These are phyloP conservation scores for Podarcis lilfordi DNA, from an alignment of 2,797 vertebrate genomes.

Conservation along the genomic window DNA sequence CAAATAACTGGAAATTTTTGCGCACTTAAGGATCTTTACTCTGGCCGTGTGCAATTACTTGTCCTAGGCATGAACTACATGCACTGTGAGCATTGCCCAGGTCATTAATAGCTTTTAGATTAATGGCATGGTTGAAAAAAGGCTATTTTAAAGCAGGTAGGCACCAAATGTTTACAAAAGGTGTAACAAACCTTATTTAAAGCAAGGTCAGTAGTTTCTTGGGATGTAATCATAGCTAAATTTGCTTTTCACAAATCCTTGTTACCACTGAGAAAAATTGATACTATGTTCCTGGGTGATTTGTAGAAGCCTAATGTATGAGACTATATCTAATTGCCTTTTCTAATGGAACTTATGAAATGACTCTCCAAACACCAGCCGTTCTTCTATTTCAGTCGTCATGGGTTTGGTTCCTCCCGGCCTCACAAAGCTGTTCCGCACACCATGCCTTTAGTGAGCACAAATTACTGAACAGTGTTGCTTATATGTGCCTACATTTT, in stretches of 20 bases:
- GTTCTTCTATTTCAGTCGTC: not conserved
- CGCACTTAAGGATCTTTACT: not conserved
- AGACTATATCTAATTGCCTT: not conserved
- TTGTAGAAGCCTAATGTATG: not conserved
- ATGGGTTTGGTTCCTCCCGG: not conserved
- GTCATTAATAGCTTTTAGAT: slow-evolving; percentile 34
- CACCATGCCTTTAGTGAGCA: too few species aligned
- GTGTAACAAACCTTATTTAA: slow-evolving; percentile 35
- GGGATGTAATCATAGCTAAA: not conserved
- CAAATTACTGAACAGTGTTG: not conserved
- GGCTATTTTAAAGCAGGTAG: slow-evolving; percentile 34
- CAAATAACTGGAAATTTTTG: not conserved
- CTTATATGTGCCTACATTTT: not conserved
- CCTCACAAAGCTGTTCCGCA: not conserved
- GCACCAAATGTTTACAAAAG: not conserved
- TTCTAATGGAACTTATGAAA: not conserved
- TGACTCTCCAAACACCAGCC: not conserved
- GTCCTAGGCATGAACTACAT: not conserved
- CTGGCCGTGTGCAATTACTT: not conserved
- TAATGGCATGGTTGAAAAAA: slow-evolving; percentile 38
- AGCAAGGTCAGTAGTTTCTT: slow-evolving; percentile 42
- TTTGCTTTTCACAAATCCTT: not conserved
- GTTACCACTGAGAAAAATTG: slow-evolving; percentile 8
- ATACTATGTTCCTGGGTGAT: slow-evolving; percentile 15
- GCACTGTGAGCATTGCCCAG: not conserved